Conservation (phyloP, 2,888 invertebrate species). For the Plebejus anna region DNA sequence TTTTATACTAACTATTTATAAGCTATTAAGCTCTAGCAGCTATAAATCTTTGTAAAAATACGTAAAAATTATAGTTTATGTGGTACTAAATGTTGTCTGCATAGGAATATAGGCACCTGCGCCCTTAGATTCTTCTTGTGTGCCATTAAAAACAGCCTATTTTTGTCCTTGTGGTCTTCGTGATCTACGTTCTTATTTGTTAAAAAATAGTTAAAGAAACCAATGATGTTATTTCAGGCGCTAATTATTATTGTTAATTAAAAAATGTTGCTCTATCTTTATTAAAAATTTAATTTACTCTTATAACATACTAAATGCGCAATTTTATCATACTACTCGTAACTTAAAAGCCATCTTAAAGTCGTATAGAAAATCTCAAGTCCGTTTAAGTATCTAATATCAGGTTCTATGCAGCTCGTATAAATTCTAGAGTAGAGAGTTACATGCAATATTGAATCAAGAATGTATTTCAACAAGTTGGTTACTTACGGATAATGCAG, state of each 20-base stretch:
- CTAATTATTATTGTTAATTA: too few relatives aligned
- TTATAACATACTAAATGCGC: not conserved
- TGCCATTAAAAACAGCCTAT: too few relatives aligned
- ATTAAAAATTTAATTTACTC: too few relatives aligned
- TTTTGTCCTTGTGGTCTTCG: too few relatives aligned
- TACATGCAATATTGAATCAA: constrained; percentile 4
- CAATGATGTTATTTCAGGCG: too few relatives aligned
- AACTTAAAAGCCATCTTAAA: not conserved
- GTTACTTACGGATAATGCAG: constrained; percentile 24
- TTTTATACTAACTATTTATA: not conserved
- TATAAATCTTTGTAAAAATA: not conserved
- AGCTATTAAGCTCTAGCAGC: not conserved
- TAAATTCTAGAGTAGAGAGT: not conserved
- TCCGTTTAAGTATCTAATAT: constrained; percentile 1
- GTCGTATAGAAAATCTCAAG: not conserved
- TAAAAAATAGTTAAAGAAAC: too few relatives aligned
- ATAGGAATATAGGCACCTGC: too few relatives aligned
- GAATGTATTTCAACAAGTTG: constrained; percentile 25
- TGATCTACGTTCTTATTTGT: too few relatives aligned
- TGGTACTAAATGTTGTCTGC: too few relatives aligned
- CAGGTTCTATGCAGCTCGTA: not conserved
- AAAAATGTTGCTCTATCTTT: too few relatives aligned
- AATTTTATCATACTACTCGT: not conserved
- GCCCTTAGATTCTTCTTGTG: too few relatives aligned
- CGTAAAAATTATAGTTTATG: too few relatives aligned